These are phyloP conservation scores for Theodoxus fluviatilis DNA, from an alignment of 2,888 invertebrate genomes.

Conservation along the genomic window DNA sequence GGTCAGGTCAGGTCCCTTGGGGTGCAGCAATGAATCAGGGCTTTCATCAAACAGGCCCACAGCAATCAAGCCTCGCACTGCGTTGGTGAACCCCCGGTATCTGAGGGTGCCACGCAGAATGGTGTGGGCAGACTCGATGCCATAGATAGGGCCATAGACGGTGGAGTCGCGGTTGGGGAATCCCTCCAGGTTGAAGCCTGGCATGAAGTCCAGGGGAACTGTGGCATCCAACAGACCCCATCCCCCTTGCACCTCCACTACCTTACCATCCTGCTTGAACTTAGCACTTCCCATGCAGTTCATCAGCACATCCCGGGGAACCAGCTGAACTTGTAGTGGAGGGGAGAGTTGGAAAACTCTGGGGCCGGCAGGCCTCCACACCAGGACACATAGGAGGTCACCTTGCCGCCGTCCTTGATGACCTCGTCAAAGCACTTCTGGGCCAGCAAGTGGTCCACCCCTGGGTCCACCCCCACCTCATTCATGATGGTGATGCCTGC, in stretches of 20 bases:
- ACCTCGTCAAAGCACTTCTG: constrained; percentile 95
- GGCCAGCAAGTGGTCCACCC: constrained; percentile 96
- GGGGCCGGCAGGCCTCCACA: constrained; percentile 98
- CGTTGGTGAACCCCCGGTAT: constrained; percentile 91
- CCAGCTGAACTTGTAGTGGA: constrained; percentile 73
- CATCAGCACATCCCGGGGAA: constrained; percentile 88
- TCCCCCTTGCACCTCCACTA: constrained; percentile 86
- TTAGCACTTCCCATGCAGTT: constrained; percentile 90
- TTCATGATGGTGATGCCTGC: constrained; percentile 93
- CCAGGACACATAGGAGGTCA: constrained; percentile 92
- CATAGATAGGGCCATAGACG: constrained; percentile 85
- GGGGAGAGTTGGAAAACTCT: constrained; percentile 86
- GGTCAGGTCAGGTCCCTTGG: constrained; percentile 90
- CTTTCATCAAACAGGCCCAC: constrained; percentile 87
- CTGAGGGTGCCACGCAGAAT: constrained; percentile 92
- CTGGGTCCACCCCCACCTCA: constrained; percentile 97
- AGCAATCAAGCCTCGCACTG: constrained; percentile 84
- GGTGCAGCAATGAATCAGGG: constrained; percentile 88
- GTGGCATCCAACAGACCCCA: constrained; percentile 87
- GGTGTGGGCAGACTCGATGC: constrained; percentile 81
- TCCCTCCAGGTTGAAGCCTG: constrained; percentile 95
- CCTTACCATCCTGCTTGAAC: constrained; percentile 82
- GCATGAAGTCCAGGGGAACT: constrained; percentile 84
- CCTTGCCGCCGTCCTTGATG: constrained; percentile 80
- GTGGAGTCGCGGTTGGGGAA: constrained; percentile 97